A percentile compares a stretch with the other conserved stretches of the same genome.
Conservation (phyloP, 2,113 vertebrate genomes). For the Varanus salvator region DNA sequence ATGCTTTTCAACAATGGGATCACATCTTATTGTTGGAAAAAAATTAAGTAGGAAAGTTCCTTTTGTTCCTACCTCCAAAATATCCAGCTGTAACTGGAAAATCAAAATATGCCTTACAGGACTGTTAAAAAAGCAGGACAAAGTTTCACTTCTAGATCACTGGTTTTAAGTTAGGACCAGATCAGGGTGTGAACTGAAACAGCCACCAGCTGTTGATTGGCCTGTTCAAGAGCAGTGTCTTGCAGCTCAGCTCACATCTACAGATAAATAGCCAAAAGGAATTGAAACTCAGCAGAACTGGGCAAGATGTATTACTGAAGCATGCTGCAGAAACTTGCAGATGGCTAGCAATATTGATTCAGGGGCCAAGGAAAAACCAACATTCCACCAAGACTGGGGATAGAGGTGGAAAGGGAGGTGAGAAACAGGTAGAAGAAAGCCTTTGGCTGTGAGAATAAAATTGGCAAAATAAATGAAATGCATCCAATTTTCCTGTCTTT, state of each 20-base stretch:
- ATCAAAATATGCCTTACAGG: not conserved
- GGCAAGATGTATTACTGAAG: not conserved
- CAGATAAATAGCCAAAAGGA: not conserved
- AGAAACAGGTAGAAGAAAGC: not conserved
- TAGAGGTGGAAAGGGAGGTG: too few species aligned
- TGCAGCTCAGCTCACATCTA: not conserved
- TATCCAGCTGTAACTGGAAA: constrained; percentile 15
- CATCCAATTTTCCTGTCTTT: not conserved
- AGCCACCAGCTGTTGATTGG: not conserved
- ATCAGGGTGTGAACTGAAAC: not conserved
- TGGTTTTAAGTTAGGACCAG: not conserved
- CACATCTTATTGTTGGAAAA: not conserved
- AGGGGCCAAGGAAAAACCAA: not conserved
- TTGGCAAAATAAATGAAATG: not conserved
- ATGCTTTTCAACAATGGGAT: constrained; percentile 9
- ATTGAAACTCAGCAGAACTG: fast-evolving
- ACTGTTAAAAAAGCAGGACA: constrained; percentile 8
- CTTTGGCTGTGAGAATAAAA: not conserved
- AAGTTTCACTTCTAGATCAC: constrained; percentile 10
- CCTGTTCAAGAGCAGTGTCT: not conserved
- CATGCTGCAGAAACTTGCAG: not conserved
- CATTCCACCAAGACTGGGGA: not conserved
- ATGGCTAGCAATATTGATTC: not conserved
- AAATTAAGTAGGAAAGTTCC: not conserved
- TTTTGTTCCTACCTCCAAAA: constrained; percentile 21